phyloP scores from a whole-genome alignment of 1,140 invertebrate genomes.

The Grapholita molesta region DNA sequence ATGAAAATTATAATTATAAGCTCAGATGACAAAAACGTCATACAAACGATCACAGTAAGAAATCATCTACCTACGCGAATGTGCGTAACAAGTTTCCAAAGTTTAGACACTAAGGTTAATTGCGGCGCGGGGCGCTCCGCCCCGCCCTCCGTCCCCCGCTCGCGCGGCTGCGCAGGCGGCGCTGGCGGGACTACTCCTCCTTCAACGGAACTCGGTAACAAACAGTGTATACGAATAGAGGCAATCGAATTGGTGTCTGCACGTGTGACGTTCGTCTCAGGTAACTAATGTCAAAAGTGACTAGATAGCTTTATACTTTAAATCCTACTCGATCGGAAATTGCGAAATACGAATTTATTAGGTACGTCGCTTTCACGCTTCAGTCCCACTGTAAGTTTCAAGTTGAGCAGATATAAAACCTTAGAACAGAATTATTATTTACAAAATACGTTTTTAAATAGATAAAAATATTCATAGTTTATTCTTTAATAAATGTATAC shows the following conservation, averaged over 20 bases:
- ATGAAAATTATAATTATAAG: conserved; percentile 17
- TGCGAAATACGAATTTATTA: conserved; percentile 17
- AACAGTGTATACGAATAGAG: conserved; percentile 6
- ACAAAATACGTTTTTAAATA: conserved; percentile 65
- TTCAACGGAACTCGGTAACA: conserved; percentile 1
- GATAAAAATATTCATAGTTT: conserved; percentile 57
- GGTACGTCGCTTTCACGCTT: conserved; percentile 24
- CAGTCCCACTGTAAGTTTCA: conserved; percentile 62
- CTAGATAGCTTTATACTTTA: conserved; percentile 24
- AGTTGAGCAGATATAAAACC: conserved; percentile 74
- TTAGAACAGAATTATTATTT: conserved; percentile 74
- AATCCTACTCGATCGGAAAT: background rate
- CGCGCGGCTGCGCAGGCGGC: background rate
- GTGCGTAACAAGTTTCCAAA: conserved; percentile 63
- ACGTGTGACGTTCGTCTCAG: conserved; percentile 16
- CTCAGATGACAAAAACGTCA: conserved; percentile 19
- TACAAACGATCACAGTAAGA: conserved; percentile 72
- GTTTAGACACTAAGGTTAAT: conserved; percentile 33
- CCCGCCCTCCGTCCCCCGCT: background rate
- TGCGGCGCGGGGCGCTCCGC: conserved; percentile 26
- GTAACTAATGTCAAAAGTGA: conserved; percentile 28
- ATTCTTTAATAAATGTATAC: conserved; percentile 43
- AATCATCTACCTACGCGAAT: conserved; percentile 72
- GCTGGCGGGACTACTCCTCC: background rate
- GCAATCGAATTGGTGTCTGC: conserved; percentile 9